These are phyloP conservation scores for Rhopalosiphum nymphaeae DNA, from an alignment of 2,888 invertebrate genomes.

Conservation along the genomic window DNA sequence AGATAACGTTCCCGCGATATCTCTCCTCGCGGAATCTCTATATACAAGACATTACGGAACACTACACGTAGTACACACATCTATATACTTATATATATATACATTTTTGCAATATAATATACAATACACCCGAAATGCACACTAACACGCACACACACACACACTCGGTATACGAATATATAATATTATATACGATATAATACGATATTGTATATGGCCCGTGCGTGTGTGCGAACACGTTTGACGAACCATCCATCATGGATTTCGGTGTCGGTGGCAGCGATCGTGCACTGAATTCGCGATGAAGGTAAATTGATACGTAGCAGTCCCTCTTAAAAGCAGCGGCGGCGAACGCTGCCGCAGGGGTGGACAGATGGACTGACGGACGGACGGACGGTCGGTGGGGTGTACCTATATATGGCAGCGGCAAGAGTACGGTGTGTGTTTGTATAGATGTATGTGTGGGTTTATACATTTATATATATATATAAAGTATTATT, in stretches of 20 bases:
- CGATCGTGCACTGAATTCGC: conserved; percentile 58
- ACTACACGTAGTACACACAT: not conserved
- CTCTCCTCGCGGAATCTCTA: conserved; percentile 5
- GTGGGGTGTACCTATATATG: not conserved
- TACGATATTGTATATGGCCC: not conserved
- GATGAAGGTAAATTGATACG: conserved; percentile 64
- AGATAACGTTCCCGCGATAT: conserved; percentile 26
- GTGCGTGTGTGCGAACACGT: conserved; percentile 12
- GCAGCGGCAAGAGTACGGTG: not conserved
- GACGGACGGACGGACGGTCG: not conserved
- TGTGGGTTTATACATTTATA: not conserved
- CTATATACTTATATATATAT: not conserved
- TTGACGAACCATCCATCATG: conserved; percentile 63
- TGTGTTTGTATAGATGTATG: not conserved
- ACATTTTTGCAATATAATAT: conserved; percentile 3
- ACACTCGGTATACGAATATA: not conserved
- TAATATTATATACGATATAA: not conserved
- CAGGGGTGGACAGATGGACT: not conserved
- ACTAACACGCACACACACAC: not conserved
- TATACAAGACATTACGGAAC: conserved; percentile 25
- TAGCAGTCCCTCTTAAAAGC: conserved; percentile 49
- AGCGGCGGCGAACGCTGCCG: not conserved
- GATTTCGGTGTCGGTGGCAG: conserved; percentile 56
- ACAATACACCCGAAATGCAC: not conserved
- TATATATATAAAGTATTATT: conserved; percentile 6